Conservation (phyloP, 2,113 vertebrate genomes). For the Lamprotornis superbus region DNA sequence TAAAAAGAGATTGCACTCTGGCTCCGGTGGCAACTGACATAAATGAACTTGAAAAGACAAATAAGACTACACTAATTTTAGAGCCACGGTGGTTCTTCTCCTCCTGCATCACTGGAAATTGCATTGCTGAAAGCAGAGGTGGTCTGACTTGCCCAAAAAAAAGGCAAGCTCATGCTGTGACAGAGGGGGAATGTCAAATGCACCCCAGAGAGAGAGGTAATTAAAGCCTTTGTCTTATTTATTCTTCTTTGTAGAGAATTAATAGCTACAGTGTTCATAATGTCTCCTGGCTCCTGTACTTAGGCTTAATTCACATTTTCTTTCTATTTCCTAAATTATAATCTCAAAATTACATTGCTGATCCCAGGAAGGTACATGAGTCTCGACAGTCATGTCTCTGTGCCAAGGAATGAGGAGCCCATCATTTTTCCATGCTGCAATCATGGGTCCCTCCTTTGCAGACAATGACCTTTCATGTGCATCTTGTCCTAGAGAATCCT, state of each 20-base stretch:
- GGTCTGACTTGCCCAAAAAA: not conserved
- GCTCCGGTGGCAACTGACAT: conserved; percentile 48
- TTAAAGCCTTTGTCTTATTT: conserved; percentile 22
- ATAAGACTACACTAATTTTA: conserved; percentile 58
- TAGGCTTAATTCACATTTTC: not conserved
- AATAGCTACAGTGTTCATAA: not conserved
- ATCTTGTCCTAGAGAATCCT: not conserved
- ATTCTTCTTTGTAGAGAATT: conserved; percentile 21
- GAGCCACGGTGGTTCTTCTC: conserved; percentile 35
- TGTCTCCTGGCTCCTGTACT: not conserved
- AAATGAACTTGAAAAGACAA: conserved; percentile 71
- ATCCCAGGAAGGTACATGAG: not conserved
- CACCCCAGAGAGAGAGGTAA: not conserved
- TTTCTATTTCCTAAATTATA: not conserved
- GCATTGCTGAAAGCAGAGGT: not conserved
- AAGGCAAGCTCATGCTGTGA: not conserved
- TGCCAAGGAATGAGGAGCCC: not conserved
- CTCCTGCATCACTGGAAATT: conserved; percentile 7
- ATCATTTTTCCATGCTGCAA: not conserved
- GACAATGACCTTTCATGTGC: not conserved
- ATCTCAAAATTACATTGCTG: not conserved
- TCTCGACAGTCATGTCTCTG: not conserved
- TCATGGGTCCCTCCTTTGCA: not conserved
- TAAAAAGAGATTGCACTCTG: conserved; percentile 64
- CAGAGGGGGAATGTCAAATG: conserved; percentile 7